Evolutionary conservation across 2,113 vertebrate species (phyloP).

Genomic region (Peromyscus leucopus): DNA sequence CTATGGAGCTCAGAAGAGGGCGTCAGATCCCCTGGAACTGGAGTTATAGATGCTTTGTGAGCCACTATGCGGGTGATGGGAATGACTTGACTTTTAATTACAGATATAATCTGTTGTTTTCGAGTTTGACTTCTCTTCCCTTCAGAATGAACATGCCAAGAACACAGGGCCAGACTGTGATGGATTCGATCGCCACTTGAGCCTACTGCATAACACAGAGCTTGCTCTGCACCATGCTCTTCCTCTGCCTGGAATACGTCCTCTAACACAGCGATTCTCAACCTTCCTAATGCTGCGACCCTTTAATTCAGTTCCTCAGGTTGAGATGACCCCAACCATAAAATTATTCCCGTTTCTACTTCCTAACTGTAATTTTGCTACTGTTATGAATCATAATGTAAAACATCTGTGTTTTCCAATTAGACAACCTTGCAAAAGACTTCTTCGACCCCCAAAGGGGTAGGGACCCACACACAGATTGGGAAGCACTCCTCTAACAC

Average conservation of each 20-base stretch:
- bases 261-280: background rate
- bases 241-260: background rate
- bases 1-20: background rate
- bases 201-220: background rate
- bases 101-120: background rate
- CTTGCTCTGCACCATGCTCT: background rate
- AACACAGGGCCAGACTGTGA: too few relatives aligned
- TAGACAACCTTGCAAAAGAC: background rate
- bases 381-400: background rate
- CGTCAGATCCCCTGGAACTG: background rate
- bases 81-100: background rate
- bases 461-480: background rate
- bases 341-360: background rate
- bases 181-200: background rate
- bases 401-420: background rate
- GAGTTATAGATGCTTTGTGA: background rate
- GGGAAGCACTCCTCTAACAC: background rate
- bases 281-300: background rate
- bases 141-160: background rate
- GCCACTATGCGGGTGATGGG: background rate
- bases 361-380: background rate
- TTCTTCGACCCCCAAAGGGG: background rate
- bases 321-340: background rate
- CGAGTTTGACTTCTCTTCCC: background rate
- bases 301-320: background rate